A percentile compares a stretch with the other conserved stretches of the same genome.
Evolutionary conservation across 1,140 invertebrate species (phyloP).

Genomic region (Bradysia coprophila): DNA sequence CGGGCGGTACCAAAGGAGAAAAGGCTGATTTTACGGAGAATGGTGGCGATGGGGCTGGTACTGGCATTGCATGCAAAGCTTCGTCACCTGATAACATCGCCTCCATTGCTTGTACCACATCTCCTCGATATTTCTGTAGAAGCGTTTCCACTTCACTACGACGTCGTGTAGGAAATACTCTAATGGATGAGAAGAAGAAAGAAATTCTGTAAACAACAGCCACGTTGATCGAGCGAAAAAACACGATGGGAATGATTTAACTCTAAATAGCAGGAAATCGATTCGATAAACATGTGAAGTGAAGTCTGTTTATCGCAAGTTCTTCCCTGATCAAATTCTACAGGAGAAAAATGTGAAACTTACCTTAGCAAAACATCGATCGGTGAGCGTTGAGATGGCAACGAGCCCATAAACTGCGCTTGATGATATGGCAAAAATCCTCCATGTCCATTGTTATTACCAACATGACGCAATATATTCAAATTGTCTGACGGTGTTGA

Average conservation of each 20-base stretch:
- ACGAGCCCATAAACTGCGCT: constrained; percentile 25
- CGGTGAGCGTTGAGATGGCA: constrained; percentile 37
- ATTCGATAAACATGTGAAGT: too few species aligned
- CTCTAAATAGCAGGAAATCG: too few species aligned
- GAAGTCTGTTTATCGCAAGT: too few species aligned
- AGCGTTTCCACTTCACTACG: constrained; percentile 66
- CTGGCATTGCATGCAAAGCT: constrained; percentile 2
- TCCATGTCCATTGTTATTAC: constrained; percentile 11
- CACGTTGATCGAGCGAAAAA: too few species aligned
- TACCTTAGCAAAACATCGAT: constrained; percentile 48
- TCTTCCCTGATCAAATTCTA: too few species aligned
- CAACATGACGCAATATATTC: constrained; percentile 16
- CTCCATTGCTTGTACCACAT: constrained; percentile 81
- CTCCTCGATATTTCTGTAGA: constrained; percentile 57
- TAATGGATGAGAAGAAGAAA: too few species aligned
- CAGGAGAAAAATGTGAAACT: not conserved
- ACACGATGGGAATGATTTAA: too few species aligned
- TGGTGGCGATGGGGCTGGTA: constrained; percentile 21
- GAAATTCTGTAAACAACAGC: too few species aligned
- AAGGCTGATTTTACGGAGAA: constrained; percentile 48
- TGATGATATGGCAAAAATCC: constrained; percentile 27
- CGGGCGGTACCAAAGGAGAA: constrained; percentile 39
- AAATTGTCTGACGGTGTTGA: constrained; percentile 18
- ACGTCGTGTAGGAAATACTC: constrained; percentile 70
- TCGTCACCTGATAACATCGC: constrained; percentile 52